A percentile compares a stretch with the other conserved stretches of the same genome.
Conservation (phyloP, 2,113 vertebrate species). For the Isichthys henryi region DNA sequence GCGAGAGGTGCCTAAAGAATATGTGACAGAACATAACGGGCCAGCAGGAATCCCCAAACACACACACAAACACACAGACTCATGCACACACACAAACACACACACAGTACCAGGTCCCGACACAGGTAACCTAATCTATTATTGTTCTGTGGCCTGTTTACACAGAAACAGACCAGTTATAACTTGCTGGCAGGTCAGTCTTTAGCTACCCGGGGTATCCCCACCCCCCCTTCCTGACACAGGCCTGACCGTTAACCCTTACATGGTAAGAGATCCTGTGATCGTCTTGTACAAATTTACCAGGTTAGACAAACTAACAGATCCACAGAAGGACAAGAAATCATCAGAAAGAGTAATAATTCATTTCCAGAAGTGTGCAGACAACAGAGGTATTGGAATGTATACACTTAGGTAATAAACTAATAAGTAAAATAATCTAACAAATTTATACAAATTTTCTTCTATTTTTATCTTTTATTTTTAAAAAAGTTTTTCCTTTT, state of each 20-base stretch:
- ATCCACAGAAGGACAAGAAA: neutral
- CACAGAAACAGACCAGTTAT: neutral
- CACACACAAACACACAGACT: neutral
- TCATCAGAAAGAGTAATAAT: neutral
- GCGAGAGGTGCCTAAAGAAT: neutral
- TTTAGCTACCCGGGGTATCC: neutral
- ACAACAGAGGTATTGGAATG: neutral
- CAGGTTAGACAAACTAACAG: neutral
- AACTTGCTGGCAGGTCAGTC: neutral
- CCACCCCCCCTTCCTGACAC: neutral
- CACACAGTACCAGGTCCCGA: neutral
- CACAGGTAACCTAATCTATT: conserved; percentile 20
- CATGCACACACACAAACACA: neutral
- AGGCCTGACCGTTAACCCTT: neutral
- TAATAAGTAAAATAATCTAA: no score
- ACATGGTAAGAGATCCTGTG: neutral
- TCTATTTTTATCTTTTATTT: no score
- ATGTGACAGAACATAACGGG: neutral
- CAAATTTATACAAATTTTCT: no score
- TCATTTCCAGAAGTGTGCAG: neutral
- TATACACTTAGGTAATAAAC: neutral
- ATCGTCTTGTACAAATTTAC: neutral
- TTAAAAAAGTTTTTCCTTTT: no score
- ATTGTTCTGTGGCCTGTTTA: conserved; percentile 15
- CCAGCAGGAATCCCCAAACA: neutral